Evolutionary conservation across 2,888 invertebrate genomes (phyloP), one percentile per base, ranked within the genome.

Genomic region (Xiphydria camelus): DNA sequence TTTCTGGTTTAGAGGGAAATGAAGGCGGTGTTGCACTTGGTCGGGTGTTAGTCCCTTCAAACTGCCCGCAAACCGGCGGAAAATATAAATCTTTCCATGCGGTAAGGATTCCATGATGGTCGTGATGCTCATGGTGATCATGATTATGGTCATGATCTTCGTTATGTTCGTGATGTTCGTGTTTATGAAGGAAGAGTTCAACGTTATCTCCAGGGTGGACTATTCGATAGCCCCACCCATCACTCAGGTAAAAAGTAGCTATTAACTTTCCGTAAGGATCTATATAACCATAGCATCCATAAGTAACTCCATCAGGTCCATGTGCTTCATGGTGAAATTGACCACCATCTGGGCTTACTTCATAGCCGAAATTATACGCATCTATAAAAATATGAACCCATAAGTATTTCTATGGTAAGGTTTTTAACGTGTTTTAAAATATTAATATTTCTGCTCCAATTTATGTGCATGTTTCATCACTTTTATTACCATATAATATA

Each of bases 301-400:
- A 89, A 1, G 88, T 89, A 12, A 89, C 85, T 14, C 86, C 86
- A 61, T 89, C 88, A 0, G 87, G 85, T 3, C 87, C 88, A 44
- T 85, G 82, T 47, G 81, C 84, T 76, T 89, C 89, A 66, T 89
- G 88, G 70, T 89, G 89, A 69, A 89, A 89, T 75, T 89, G 88
- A 5, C 70, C 70, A 5, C 70, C 70, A 62, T 84, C 83, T 2
- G 86, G 85, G 43, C 84, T 86, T 41, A 89, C 83, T 68, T 88
- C 87, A 70, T 89, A 89, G 47, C 89, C 89, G 69, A 87, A 89
- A 64, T 85, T 85, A 69, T 89, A 89, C 51, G 85, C 82, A 73
- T 80, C 88, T 87, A 48, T 18, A 19, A 2, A 17, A 7, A 12
- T 10, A 15, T 18, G 10, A 21, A 17, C 10, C 21, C 34, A 25